Percentiles rank a stretch among this genome's conserved stretches.
phyloP scores from a whole-genome alignment of 2,888 invertebrate species.

The Leptarthrus brevirostris region DNA sequence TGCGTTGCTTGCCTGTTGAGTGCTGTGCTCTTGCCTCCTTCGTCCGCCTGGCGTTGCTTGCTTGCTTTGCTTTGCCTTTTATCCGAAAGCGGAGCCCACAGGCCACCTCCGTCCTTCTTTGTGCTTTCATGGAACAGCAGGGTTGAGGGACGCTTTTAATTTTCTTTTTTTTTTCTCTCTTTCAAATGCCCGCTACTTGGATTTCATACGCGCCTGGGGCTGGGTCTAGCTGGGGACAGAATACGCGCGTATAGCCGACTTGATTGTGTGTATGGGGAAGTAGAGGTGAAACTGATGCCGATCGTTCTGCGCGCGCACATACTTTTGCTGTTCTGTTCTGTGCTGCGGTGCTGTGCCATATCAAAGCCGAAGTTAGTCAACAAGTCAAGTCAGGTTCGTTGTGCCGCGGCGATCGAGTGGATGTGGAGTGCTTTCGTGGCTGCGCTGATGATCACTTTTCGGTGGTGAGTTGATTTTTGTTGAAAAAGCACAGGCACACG shows the following conservation, averaged over 20 bases:
- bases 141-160: too few species aligned
- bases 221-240: conserved; percentile 14
- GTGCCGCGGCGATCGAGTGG: not conserved
- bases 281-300: too few species aligned
- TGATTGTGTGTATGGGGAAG: not conserved
- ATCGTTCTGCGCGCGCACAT: too few species aligned
- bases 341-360: not conserved
- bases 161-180: too few species aligned
- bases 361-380: conserved; percentile 11
- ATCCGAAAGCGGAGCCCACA: not conserved
- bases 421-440: not conserved
- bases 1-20: not conserved
- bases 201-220: conserved; percentile 7
- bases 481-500: not conserved
- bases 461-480: conserved; percentile 2
- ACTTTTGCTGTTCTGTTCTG: not conserved
- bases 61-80: not conserved
- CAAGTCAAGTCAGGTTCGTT: conserved; percentile 18
- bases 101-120: not conserved
- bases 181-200: conserved; percentile 1
- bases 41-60: too few species aligned
- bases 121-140: too few species aligned
- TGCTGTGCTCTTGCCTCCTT: not conserved
- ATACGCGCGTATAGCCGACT: too few species aligned
- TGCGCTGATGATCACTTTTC: conserved; percentile 12